These are phyloP conservation scores for Drosophila picticornis DNA, from an alignment of 2,888 invertebrate species.

Conservation along the genomic window DNA sequence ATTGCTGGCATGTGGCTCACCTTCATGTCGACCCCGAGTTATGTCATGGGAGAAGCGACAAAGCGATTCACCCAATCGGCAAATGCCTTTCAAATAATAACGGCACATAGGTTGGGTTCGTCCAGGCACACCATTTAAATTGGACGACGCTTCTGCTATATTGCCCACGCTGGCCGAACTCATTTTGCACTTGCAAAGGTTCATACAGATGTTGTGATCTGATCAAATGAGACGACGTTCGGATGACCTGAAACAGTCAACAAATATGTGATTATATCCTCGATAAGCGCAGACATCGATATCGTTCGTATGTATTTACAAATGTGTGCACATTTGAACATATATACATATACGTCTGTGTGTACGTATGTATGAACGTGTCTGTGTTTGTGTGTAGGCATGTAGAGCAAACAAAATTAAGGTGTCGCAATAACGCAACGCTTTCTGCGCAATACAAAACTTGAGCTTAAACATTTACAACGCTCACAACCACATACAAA, in stretches of 20 bases:
- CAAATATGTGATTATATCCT: conserved; percentile 45
- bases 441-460: conserved; percentile 45
- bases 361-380: neutral
- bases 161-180: conserved; percentile 68
- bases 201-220: conserved; percentile 53
- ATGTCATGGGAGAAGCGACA: conserved; percentile 83
- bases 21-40: conserved; percentile 56
- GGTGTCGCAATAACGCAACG: conserved; percentile 59
- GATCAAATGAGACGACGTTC: conserved; percentile 52
- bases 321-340: conserved; percentile 3
- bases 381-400: conserved; percentile 12
- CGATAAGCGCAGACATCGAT: conserved; percentile 54
- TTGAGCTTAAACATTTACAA: conserved; percentile 5
- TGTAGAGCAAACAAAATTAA: conserved; percentile 46
- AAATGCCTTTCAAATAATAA: conserved; percentile 82
- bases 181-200: conserved; percentile 69
- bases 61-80: conserved; percentile 82
- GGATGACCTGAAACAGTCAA: conserved; percentile 50
- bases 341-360: neutral
- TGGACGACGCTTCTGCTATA: conserved; percentile 55
- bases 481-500: neutral
- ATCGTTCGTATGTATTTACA: conserved; percentile 7
- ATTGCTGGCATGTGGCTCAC: conserved; percentile 40
- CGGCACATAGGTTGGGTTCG: conserved; percentile 81
- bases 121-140: conserved; percentile 48